Base-by-base conservation (phyloP, 1,140 invertebrate genomes). In the Helicorthomorpha holstii region DNA sequence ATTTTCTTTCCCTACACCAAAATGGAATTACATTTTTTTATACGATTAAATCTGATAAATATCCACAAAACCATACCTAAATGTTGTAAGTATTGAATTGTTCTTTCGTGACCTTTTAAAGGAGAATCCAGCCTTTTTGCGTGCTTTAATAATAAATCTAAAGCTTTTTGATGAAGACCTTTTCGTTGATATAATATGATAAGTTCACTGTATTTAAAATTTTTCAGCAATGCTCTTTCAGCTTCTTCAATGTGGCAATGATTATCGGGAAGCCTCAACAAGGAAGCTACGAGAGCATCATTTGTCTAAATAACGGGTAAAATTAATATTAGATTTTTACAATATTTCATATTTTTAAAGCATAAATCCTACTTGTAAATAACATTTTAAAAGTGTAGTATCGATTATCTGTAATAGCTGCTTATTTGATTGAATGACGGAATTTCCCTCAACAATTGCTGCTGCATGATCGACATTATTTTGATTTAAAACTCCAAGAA, bases 161-260 rank as follows among this genome's bases (percentile, higher is more conserved):
- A 72, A 16, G 93, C 94, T 69, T 90, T 86, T 51, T 80, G 79
- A 66, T 98, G 92, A 56, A 89, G 77, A 2, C 82, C 85, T 72
- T 94, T 94, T 1, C 82, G 90, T 65, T 94, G 82, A 67, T 98
- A 98, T 10, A 98, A 71, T 61, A 97, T 95, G 53, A 97, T 89
- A 0, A 98, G 73, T 68, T 98, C 94, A 54, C 80, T 83, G 58
- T 83, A 83, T 68, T 95, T 96, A 53, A 87, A 78, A 65, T 88
- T 78, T 58, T 83, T 80, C 54, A 83, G 77, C 2, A 98, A 70
- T 4, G 85, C 87, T 58, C 82, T 79, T 64, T 98, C 93, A 1
- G 89, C 83, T 72, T 98, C 95, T 50, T 88, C 85, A 2, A 97
- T 66, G 61, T 95, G 87, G 67, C 93, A 97, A 63, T 91, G 82